Evolutionary conservation across 2,797 vertebrate genomes (phyloP).

Genomic region (Coregonus sp.): DNA sequence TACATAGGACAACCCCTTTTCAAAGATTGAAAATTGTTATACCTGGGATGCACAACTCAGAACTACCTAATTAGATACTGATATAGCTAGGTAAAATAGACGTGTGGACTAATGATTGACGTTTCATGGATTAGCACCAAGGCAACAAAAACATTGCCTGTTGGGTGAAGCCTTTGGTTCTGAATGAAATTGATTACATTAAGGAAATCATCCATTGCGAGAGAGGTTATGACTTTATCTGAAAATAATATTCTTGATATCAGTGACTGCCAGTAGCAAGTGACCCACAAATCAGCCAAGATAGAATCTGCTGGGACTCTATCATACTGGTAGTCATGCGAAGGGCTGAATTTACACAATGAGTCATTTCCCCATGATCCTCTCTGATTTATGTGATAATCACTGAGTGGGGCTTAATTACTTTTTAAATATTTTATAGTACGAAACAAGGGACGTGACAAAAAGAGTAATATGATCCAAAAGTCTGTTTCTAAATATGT

Average conservation of each 20-base stretch:
- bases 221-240: not conserved
- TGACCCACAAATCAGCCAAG: constrained; percentile 9
- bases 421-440: constrained; percentile 59
- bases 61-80: no score
- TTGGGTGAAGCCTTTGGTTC: no score
- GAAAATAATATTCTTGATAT: not conserved
- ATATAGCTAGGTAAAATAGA: no score
- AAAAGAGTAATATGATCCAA: constrained; percentile 50
- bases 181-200: no score
- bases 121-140: no score
- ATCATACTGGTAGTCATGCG: not conserved
- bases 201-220: not conserved
- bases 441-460: constrained; percentile 45
- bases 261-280: not conserved
- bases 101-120: no score
- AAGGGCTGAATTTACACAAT: constrained; percentile 18
- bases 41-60: no score
- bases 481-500: constrained; percentile 50
- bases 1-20: no score
- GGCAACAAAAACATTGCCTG: no score
- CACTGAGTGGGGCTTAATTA: constrained; percentile 54
- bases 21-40: no score
- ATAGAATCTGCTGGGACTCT: not conserved
- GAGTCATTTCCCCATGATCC: constrained; percentile 31
- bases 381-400: constrained; percentile 53